phyloP scores from a whole-genome alignment of 2,113 vertebrate species.

The Mesoclemmys tuberculata region DNA sequence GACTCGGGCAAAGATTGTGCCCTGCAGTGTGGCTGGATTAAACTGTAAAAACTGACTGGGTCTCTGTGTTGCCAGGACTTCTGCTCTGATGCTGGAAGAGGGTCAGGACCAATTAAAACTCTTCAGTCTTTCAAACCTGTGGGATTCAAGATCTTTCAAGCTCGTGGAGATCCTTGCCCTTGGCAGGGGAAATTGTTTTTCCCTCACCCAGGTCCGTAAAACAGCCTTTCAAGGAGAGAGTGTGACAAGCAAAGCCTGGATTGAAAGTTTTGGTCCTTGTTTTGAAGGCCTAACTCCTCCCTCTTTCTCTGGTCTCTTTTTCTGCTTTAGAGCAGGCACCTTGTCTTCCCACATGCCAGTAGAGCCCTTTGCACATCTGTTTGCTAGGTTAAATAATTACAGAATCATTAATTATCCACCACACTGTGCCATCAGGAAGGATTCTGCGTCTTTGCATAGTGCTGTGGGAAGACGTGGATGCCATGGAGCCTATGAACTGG shows the following conservation, averaged over 20 bases:
- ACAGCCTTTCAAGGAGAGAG: not conserved
- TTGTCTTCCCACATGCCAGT: accelerated
- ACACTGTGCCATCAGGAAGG: not conserved
- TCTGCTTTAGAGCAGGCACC: not conserved
- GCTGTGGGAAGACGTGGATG: not conserved
- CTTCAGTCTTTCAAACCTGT: not conserved
- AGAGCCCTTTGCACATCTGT: accelerated
- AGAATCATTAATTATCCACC: accelerated
- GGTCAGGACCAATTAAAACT: not conserved
- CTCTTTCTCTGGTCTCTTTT: not conserved
- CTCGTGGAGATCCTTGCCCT: not conserved
- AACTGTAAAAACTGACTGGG: not conserved
- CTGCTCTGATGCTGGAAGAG: not conserved
- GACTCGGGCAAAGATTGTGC: not conserved
- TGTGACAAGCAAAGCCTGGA: not conserved
- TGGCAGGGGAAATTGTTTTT: not conserved
- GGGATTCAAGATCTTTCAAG: no score
- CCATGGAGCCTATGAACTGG: accelerated
- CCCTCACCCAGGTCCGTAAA: not conserved
- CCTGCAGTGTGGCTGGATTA: not conserved
- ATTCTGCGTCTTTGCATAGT: not conserved
- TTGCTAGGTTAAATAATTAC: accelerated
- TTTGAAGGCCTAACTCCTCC: not conserved
- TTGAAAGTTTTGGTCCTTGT: accelerated
- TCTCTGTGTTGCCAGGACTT: accelerated